Base-by-base conservation (phyloP, 2,797 vertebrate genomes). In the Silurus aristotelis region DNA sequence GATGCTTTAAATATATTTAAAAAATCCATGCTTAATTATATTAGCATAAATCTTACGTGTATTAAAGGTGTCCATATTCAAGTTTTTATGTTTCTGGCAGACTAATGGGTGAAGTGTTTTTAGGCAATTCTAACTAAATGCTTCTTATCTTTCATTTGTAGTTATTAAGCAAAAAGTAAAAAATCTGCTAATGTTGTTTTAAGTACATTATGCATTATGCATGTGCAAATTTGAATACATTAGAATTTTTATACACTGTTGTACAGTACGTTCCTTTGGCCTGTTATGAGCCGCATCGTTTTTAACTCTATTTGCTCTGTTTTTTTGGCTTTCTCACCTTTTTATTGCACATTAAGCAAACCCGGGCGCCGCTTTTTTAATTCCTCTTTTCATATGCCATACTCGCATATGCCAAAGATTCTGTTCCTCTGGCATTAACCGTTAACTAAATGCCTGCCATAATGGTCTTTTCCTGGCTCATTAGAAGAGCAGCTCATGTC, bases 391-490 rank as follows among this genome's bases (percentile, higher is more conserved):
- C 78, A 20, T 64, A 25, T 9, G 19, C 66, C 73, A 75, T 87
- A 70, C 79, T 80, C 83, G 52, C 70, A 82, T 83, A 82, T 87
- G 81, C 61, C 82, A 70, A 52, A 78, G 56, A 78, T 68, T 90
- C 86, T 87, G 72, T 71, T 90, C 72, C 25, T 80, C 58, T 80
- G 66, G 87, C 91, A 91, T 84, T 88, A 75, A 73, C 80, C 27
- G 64, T 80, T 78, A 70, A 83, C 75, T 86, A 73, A 87, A 84
- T 85, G 77, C 25, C 79, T 88, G 82, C 82, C 86, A 84, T 92
- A 90, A 93, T 92, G 90, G 90, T 90, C 91, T 86, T 91, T 91
- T 88, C 87, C 85, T 87, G 87, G 90, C 93, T 95, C 93, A 94
- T 95, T 95, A 95, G 85, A 88, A 82, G 87, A 85, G 43, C 83